phyloP scores from a whole-genome alignment of 2,113 vertebrate genomes.

The Argyrosomus japonicus region DNA sequence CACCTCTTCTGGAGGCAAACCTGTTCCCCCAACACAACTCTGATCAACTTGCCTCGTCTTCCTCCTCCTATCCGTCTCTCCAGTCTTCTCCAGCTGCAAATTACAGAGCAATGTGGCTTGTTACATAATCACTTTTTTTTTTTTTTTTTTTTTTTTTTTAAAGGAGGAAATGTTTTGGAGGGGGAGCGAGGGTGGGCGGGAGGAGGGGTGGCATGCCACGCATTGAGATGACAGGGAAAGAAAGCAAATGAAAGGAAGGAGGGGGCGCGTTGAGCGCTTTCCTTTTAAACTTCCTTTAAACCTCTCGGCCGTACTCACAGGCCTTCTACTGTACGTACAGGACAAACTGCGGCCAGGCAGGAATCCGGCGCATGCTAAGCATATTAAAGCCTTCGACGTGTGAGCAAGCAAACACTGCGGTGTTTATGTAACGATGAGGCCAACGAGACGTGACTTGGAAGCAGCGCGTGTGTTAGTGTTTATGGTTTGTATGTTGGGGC shows the following conservation, averaged over 20 bases:
- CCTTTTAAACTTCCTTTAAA: neutral
- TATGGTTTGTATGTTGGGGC: conserved; percentile 13
- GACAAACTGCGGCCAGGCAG: conserved; percentile 8
- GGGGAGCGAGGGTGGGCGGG: conserved; percentile 54
- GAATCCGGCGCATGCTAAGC: conserved; percentile 12
- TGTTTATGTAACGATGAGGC: conserved; percentile 48
- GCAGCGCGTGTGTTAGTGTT: neutral
- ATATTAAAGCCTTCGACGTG: conserved; percentile 11
- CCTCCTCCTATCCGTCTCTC: conserved; percentile 42
- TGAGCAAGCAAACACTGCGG: conserved; percentile 18
- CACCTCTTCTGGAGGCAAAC: neutral
- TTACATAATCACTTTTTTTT: conserved; percentile 81
- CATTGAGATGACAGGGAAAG: conserved; percentile 59
- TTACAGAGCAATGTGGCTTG: conserved; percentile 63
- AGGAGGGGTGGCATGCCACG: conserved; percentile 51
- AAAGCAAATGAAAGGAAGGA: conserved; percentile 48
- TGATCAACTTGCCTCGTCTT: conserved; percentile 56
- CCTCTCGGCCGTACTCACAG: neutral
- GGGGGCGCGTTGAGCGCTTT: conserved; percentile 32
- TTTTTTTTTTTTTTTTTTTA: conserved; percentile 68
- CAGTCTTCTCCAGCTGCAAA: conserved; percentile 57
- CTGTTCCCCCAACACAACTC: conserved; percentile 19
- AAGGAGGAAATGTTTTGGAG: conserved; percentile 84
- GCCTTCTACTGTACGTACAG: conserved; percentile 20
- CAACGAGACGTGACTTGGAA: conserved; percentile 23